phyloP scores from a whole-genome alignment of 2,888 invertebrate genomes.

The Pristionchus mayeri region DNA sequence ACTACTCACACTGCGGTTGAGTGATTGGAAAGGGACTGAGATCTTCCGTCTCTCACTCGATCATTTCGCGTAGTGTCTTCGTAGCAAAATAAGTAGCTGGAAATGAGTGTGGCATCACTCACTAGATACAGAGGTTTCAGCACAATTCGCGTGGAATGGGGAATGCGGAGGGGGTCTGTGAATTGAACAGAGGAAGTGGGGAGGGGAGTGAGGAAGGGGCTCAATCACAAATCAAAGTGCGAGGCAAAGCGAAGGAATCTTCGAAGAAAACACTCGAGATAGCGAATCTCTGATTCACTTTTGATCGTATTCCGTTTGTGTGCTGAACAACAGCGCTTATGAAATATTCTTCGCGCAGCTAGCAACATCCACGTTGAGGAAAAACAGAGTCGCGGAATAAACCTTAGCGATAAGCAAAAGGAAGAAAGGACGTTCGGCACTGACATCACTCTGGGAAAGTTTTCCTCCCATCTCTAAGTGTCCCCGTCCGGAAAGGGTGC shows the following conservation, averaged over 20 bases:
- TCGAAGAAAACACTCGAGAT: conserved; percentile 23
- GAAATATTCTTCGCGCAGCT: neutral
- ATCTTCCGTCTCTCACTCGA: too few species aligned
- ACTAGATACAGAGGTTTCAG: neutral
- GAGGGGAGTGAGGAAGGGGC: neutral
- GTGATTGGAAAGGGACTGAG: neutral
- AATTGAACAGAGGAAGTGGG: neutral
- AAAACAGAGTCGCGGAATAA: neutral
- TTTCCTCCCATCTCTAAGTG: conserved; percentile 2
- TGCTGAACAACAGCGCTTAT: neutral
- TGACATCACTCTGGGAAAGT: conserved; percentile 33
- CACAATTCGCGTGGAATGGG: neutral
- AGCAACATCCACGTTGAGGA: neutral
- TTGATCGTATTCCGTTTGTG: neutral
- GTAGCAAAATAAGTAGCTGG: neutral
- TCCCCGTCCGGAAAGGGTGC: neutral
- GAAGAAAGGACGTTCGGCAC: neutral
- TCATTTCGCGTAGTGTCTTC: neutral
- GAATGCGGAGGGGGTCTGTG: neutral
- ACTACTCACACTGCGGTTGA: conserved; percentile 24
- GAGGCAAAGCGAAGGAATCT: conserved; percentile 7
- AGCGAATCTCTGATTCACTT: conserved; percentile 26
- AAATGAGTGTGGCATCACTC: neutral
- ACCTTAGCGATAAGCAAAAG: neutral
- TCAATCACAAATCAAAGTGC: conserved; percentile 31